phyloP scores from a whole-genome alignment of 2,888 invertebrate species.

The Rhagium mordax region DNA sequence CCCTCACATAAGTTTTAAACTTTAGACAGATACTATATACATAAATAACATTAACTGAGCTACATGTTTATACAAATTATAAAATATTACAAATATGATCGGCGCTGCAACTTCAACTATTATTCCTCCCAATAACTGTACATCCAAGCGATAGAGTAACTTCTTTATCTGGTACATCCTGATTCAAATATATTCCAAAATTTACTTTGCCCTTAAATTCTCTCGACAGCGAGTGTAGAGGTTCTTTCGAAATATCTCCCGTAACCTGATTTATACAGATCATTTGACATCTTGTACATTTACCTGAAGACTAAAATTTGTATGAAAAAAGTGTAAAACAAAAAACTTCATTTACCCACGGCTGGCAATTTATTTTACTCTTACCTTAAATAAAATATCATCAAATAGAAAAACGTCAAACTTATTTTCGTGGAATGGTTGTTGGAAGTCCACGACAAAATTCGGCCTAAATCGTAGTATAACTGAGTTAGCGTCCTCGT shows the following conservation, averaged over 20 bases:
- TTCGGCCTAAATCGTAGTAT: conserved; percentile 92
- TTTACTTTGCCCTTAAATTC: conserved; percentile 82
- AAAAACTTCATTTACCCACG: too few relatives aligned
- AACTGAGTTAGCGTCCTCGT: conserved; percentile 71
- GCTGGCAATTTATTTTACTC: background rate
- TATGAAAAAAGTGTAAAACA: background rate
- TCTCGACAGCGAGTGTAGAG: conserved; percentile 82
- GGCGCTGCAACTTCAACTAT: background rate
- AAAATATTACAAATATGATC: too few relatives aligned
- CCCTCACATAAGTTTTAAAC: too few relatives aligned
- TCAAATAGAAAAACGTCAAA: conserved; percentile 81
- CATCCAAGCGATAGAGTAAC: conserved; percentile 29
- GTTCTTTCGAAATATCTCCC: conserved; percentile 85
- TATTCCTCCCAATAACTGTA: conserved; percentile 24
- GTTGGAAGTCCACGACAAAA: conserved; percentile 82
- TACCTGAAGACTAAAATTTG: conserved; percentile 79
- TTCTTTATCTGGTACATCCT: conserved; percentile 30
- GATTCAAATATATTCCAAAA: conserved; percentile 84
- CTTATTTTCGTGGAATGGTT: conserved; percentile 84
- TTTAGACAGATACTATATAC: too few relatives aligned
- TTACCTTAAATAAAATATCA: conserved; percentile 77
- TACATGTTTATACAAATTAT: too few relatives aligned
- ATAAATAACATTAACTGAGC: too few relatives aligned
- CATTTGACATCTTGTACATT: conserved; percentile 95
- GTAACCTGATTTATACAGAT: conserved; percentile 93